Conservation (phyloP, 2,797 vertebrate species). For the Danio aesculapii region DNA sequence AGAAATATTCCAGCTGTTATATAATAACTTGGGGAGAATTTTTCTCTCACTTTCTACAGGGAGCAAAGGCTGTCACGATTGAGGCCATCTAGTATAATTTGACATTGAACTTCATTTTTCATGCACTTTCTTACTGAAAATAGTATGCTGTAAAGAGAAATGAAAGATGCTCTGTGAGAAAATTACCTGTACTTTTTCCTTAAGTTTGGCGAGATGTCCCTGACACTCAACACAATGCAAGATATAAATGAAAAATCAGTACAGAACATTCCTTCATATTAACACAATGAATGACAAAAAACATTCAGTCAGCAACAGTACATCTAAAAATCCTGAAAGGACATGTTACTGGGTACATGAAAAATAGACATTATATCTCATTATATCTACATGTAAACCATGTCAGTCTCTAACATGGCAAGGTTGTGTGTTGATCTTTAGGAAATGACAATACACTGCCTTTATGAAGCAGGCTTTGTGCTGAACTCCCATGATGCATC, state of each 20-base stretch:
- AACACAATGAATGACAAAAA: background rate
- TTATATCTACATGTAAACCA: background rate
- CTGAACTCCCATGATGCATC: constrained; percentile 3
- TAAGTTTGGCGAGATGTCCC: background rate
- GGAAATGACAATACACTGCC: constrained; percentile 1
- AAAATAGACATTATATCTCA: background rate
- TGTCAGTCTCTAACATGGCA: background rate
- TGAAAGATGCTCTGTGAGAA: background rate
- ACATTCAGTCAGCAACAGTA: background rate
- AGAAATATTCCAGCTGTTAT: background rate
- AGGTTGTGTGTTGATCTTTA: constrained; percentile 11
- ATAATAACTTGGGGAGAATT: background rate
- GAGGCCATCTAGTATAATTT: constrained; percentile 5
- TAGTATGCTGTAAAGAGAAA: background rate
- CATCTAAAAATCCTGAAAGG: background rate
- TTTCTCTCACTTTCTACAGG: background rate
- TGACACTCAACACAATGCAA: background rate
- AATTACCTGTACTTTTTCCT: background rate
- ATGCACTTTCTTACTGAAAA: constrained; percentile 18
- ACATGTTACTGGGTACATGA: background rate
- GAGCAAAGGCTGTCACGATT: background rate
- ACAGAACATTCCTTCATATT: background rate
- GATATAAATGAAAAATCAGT: background rate
- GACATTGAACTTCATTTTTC: constrained; percentile 8
- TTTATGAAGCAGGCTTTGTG: background rate